Evolutionary conservation across 2,888 invertebrate species (phyloP).

Genomic region (Ellobium chinense): DNA sequence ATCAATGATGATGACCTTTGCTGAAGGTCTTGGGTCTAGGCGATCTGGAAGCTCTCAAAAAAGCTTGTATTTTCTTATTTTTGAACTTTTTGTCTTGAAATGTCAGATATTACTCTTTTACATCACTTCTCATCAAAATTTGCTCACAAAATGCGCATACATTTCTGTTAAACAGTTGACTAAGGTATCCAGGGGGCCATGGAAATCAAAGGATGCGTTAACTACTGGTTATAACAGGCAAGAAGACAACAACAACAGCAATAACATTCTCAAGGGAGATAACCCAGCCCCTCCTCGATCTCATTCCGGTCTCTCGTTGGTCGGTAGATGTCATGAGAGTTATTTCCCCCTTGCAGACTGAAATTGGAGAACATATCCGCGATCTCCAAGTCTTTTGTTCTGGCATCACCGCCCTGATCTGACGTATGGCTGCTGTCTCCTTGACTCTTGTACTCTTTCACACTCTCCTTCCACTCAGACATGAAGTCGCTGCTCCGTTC

Average conservation of each 20-base stretch:
- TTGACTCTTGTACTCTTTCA: background rate
- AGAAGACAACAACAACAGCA: too few species aligned
- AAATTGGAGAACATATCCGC: slow-evolving; percentile 64
- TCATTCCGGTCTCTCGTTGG: slow-evolving; percentile 52
- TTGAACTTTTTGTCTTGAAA: too few species aligned
- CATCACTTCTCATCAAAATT: too few species aligned
- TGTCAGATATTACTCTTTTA: too few species aligned
- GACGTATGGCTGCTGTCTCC: slow-evolving; percentile 44
- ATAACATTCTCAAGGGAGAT: slow-evolving; percentile 73
- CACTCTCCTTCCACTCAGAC: slow-evolving; percentile 25
- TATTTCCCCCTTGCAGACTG: slow-evolving; percentile 29
- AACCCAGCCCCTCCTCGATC: slow-evolving; percentile 70
- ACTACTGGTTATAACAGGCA: background rate
- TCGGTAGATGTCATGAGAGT: slow-evolving; percentile 13
- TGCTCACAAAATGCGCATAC: too few species aligned
- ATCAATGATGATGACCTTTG: too few species aligned
- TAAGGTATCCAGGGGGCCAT: too few species aligned
- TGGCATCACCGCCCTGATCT: background rate
- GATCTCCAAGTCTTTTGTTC: slow-evolving; percentile 63
- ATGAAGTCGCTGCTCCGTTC: slow-evolving; percentile 22
- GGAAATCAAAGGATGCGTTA: too few species aligned
- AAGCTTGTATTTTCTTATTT: too few species aligned
- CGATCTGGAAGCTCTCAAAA: too few species aligned
- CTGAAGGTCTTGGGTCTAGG: too few species aligned
- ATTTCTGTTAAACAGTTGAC: too few species aligned